These are phyloP conservation scores for Luperina testacea DNA, from an alignment of 2,888 invertebrate species.

Conservation along the genomic window DNA sequence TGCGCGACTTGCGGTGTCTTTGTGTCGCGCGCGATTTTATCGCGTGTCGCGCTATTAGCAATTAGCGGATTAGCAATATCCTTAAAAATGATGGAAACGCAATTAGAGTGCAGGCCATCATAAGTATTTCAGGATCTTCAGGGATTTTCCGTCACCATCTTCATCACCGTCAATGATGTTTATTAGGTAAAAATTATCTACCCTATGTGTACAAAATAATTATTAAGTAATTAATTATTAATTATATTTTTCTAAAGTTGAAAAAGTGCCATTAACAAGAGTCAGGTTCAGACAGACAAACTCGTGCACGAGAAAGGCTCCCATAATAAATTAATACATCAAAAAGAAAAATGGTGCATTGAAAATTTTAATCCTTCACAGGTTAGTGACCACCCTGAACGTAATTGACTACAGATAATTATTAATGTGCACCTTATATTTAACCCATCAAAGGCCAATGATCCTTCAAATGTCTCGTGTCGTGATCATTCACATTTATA, in stretches of 20 bases:
- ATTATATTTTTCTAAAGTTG: neutral
- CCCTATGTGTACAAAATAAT: neutral
- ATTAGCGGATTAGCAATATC: too few species aligned
- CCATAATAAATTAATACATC: neutral
- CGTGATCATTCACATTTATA: neutral
- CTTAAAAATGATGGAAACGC: too few species aligned
- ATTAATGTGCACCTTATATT: neutral
- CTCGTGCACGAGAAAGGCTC: neutral
- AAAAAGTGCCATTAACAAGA: too few species aligned
- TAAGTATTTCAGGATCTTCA: neutral
- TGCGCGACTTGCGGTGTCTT: too few species aligned
- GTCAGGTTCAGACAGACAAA: neutral
- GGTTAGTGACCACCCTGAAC: neutral
- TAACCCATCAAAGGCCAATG: conserved; percentile 1
- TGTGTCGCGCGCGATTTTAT: too few species aligned
- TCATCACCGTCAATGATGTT: too few species aligned
- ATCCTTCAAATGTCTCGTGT: neutral
- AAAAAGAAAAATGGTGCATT: neutral
- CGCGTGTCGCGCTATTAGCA: too few species aligned
- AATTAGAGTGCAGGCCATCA: neutral
- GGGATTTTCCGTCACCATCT: neutral
- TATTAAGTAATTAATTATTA: neutral
- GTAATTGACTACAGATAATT: neutral
- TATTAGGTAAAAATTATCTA: too few species aligned
- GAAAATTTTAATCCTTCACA: neutral